Base-by-base conservation (phyloP, 2,888 invertebrate species). In the Drosophila helvetica region DNA sequence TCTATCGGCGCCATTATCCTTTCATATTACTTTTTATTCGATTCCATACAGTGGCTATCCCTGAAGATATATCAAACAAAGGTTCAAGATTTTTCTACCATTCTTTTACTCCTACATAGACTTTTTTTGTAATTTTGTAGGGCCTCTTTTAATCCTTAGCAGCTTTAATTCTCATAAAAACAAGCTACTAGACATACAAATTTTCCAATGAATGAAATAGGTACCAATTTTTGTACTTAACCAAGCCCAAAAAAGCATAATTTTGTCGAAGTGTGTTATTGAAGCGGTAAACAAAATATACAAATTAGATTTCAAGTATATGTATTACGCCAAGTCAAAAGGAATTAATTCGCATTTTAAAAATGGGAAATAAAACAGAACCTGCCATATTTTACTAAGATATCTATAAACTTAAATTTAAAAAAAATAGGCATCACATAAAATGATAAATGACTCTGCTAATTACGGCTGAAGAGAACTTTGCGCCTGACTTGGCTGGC, bases 401-500 rank as follows among this genome's bases (percentile, higher is more conserved):
- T 15, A 38, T 38, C 15, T 15, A 38, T 15, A 15, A 6, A 5
- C 15, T 38, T 38, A 15, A 15, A 12, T 38, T 6, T 38, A 6
- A 15, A 33, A 33, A 15, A 33, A 15, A 33, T 38, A 6, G 6
- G 2, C 38, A 38, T 15, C 38, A 6, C 0, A 15, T 5, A 56
- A 62, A 54, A 78, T 81, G 82, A 82, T 81, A 85, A 85, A 82
- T 87, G 77, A 71, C 48, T 64, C 47, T 42, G 65, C 62, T 85
- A 78, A 81, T 82, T 82, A 87, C 55, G 30, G 62, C 8, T 15
- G 19, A n/a, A 4, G 9, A 46, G 25, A 71, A 52, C 57, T 81
- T 61, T 51, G 27, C 30, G 61, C 51, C 67, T 67, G 58, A 50
- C 48, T 45, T 56, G 47, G 45, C 30, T 30, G 60, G 22, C 51